These are phyloP conservation scores for Frankliniella fusca DNA, from an alignment of 2,888 invertebrate species.

Conservation along the genomic window DNA sequence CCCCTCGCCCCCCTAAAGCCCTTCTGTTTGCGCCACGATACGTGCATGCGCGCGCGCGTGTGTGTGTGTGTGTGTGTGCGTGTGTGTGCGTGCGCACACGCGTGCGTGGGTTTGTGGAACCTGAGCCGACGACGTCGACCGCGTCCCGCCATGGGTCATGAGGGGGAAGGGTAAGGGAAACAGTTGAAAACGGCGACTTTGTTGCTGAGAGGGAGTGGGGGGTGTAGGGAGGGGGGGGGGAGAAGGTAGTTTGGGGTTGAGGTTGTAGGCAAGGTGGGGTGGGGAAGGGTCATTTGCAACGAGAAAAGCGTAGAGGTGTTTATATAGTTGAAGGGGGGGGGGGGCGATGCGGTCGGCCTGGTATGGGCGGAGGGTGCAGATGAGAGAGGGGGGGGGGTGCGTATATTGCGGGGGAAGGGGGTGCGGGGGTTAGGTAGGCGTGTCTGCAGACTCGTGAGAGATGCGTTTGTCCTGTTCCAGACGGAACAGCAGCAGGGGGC, in stretches of 20 bases:
- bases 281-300: not conserved
- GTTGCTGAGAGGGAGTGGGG: not conserved
- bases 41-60: not conserved
- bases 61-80: not conserved
- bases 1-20: not conserved
- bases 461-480: not conserved
- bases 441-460: not conserved
- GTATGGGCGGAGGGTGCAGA: not conserved
- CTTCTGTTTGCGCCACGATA: not conserved
- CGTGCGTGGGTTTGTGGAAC: not conserved
- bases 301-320: no score
- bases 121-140: not conserved
- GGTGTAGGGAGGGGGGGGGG: not conserved
- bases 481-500: not conserved
- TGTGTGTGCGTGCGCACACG: not conserved
- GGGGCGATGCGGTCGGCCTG: not conserved
- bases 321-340: not conserved
- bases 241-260: not conserved
- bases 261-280: not conserved
- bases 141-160: not conserved
- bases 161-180: no score
- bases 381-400: no score
- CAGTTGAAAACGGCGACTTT: no score
- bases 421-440: not conserved
- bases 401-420: not conserved